Evolutionary conservation across 2,113 vertebrate genomes (phyloP), one percentile per base, ranked within the genome.

Genomic region (Galbula dea): DNA sequence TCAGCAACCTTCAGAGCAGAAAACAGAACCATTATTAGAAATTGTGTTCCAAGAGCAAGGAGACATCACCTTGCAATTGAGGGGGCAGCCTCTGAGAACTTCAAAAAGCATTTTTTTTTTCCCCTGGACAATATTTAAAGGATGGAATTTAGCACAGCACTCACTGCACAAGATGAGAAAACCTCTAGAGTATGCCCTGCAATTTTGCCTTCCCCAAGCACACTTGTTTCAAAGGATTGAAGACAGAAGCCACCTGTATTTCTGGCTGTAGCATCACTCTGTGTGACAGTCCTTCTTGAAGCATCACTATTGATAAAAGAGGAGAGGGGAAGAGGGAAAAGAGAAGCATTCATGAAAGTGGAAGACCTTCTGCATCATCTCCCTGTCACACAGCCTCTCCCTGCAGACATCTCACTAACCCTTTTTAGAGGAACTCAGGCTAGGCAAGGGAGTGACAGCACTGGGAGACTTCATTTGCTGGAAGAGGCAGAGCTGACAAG

Each of bases 31-130:
- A 6, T 55, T n/a, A 75, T 80, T 39, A 39, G 57, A 57, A 57
- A 6, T 32, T 39, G 18, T 9, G 80, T 51, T 59, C n/a, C 17
- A 29, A 41, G 14, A 65, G 24, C 51, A n/a, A 62, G 30, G 32
- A 76, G 27, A 27, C 2, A 13, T 7, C 62, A 83, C 10, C 84
- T 79, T 0, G 0, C 39, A 34, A 10, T 2, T 30, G 46, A 10
- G 10, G 4, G 39, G 19, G 12, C 48, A 75, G 57, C 22, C 68
- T 37, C 71, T 20, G 27, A 73, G 30, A 19, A 54, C 15, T 30
- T 29, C 86, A 46, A 57, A 63, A 66, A 82, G 30, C 71, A 15
- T 45, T 75, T 87, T 27, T 29, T 52, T 27, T 16, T 15, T 5
- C 27, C 17, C 43, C 49, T 48, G 32, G 74, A 45, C 29, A 69